Conservation (phyloP, 2,888 invertebrate species). For the Lasioglossum zephyrum region DNA sequence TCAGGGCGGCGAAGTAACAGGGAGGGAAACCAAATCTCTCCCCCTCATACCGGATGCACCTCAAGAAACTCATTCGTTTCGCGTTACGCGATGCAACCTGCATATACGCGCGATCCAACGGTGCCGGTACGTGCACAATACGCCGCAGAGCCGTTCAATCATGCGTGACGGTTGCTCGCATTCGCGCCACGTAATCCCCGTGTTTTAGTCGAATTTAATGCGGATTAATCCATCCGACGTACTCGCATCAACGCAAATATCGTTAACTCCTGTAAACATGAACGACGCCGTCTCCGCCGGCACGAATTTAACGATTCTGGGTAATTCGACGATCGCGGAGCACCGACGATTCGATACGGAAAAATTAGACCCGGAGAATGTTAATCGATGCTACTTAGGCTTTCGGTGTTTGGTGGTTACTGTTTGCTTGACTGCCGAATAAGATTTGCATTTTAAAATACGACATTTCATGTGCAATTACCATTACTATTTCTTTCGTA, state of each 20-base stretch:
- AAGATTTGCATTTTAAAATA: not conserved
- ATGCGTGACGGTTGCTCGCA: constrained; percentile 46
- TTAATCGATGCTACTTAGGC: not conserved
- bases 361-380: not conserved
- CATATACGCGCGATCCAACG: constrained; percentile 34
- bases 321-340: not conserved
- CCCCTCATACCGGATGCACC: constrained; percentile 67
- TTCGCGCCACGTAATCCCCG: constrained; percentile 49
- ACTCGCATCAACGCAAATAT: constrained; percentile 17
- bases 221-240: constrained; percentile 37
- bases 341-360: not conserved
- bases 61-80: constrained; percentile 67
- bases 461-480: not conserved
- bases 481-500: not conserved
- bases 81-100: constrained; percentile 52
- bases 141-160: constrained; percentile 56
- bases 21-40: not conserved
- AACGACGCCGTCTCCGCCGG: not conserved
- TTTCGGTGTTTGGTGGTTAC: too few relatives aligned
- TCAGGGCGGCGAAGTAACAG: not conserved
- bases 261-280: constrained; percentile 16
- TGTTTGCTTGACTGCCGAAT: too few relatives aligned
- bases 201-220: constrained; percentile 47
- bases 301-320: not conserved
- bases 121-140: constrained; percentile 44